Conservation (phyloP, 2,113 vertebrate genomes). For the Cranoglanis bouderius region DNA sequence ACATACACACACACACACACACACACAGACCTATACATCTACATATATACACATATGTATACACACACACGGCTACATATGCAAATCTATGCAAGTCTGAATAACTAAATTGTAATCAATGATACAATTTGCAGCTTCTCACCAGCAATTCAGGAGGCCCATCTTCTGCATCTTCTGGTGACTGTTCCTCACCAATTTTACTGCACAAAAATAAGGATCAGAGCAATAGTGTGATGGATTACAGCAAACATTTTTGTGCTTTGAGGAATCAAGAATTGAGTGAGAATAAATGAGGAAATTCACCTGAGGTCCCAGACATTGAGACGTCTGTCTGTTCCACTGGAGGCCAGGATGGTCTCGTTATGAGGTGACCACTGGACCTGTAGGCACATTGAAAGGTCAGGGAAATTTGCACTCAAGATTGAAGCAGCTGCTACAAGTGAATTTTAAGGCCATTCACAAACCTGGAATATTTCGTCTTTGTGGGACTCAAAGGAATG, state of each 20-base stretch:
- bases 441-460: background rate
- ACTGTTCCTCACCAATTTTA: conserved; percentile 98
- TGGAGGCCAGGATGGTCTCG: conserved; percentile 97
- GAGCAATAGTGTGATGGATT: background rate
- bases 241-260: background rate
- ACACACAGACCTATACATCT: too few species aligned
- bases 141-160: conserved; percentile 97
- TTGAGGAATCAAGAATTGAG: background rate
- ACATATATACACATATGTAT: background rate
- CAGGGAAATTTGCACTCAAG: background rate
- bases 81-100: too few species aligned
- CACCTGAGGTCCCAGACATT: conserved; percentile 98
- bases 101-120: background rate
- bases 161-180: conserved; percentile 96
- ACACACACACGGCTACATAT: background rate
- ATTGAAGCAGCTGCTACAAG: background rate
- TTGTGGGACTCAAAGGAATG: conserved; percentile 99
- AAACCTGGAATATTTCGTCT: conserved; percentile 99
- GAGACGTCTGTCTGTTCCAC: conserved; percentile 93
- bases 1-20: background rate
- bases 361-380: conserved; percentile 99
- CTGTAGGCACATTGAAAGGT: conserved; percentile 64
- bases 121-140: conserved; percentile 17
- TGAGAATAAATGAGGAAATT: background rate
- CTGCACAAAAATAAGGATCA: conserved; percentile 60